phyloP scores from a whole-genome alignment of 2,888 invertebrate genomes.

The Hemaris fuciformis region DNA sequence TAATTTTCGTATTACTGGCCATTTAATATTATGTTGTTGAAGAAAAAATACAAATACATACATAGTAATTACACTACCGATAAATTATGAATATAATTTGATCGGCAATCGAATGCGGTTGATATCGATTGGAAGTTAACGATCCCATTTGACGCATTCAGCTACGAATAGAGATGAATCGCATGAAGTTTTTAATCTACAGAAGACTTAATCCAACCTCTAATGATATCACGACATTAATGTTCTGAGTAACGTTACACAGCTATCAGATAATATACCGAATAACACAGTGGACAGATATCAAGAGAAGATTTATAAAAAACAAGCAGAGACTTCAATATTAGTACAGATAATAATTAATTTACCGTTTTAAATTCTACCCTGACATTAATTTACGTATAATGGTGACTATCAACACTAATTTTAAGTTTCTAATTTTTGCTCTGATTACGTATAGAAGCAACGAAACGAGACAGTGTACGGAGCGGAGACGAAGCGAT shows the following conservation, averaged over 20 bases:
- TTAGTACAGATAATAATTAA: conserved; percentile 65
- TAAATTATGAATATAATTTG: not conserved
- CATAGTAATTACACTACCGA: not conserved
- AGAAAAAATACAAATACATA: not conserved
- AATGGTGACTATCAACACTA: conserved; percentile 85
- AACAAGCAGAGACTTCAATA: conserved; percentile 65
- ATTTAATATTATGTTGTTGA: not conserved
- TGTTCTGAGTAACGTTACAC: conserved; percentile 40
- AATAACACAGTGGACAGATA: conserved; percentile 74
- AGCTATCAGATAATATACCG: conserved; percentile 42
- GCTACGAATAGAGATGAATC: not conserved
- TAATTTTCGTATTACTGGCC: not conserved
- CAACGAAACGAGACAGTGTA: conserved; percentile 22
- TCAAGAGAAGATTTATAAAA: conserved; percentile 68
- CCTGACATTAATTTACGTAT: conserved; percentile 95
- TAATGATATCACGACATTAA: conserved; percentile 69
- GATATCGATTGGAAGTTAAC: not conserved
- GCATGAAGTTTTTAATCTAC: conserved; percentile 30
- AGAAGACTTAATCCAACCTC: conserved; percentile 40
- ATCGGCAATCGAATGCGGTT: not conserved
- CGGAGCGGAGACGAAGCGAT: not conserved
- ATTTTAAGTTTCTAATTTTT: conserved; percentile 65
- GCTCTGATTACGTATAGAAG: conserved; percentile 69
- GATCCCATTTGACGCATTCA: not conserved
- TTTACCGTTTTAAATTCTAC: conserved; percentile 77